Evolutionary conservation across 2,113 vertebrate genomes (phyloP), one percentile per base, ranked within the genome.

Genomic region (Channa argus): DNA sequence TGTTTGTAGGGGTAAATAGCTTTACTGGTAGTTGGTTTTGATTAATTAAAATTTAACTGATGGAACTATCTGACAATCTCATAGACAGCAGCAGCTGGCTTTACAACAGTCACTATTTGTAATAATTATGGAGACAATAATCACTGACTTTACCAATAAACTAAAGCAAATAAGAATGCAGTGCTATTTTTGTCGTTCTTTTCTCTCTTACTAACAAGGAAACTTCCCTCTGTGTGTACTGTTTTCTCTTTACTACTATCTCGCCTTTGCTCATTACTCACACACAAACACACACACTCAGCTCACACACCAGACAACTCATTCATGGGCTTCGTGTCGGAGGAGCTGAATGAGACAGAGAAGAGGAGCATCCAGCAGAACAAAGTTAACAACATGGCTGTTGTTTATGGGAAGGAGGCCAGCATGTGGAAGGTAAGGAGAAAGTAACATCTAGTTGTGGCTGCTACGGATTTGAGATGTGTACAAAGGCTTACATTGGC

Each of bases 231-330:
- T 82, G 49, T 56, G 5, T 74, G 38, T 12, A 34, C 45, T 53
- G 14, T 62, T 71, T 44, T 44, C 52, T 69, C 24, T 62, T 50
- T 38, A 24, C 64, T 51, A 37, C 62, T 34, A 13, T 53, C 47
- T 73, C 71, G 43, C 52, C 14, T 55, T 53, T 54, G 44, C 62
- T 45, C 15, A 34, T 50, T 12, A 10, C 55, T 24, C 39, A 55
- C 46, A 45, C 55, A 64, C 7, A 63, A 69, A 59, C 54, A 14
- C 55, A 45, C 55, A 56, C 24, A 38, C 72, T 36, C 91, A 99
- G 98, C 98, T 87, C 98, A 99, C 91, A 99, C 97, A n/a, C 98
- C 98, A 0, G 98, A 99, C 92, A 99, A 99, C 92, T 99, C 98
- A 79, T 99, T 99, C 91, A 99, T 99, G 97, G 98, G 98, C 78